Conservation (phyloP, 2,888 invertebrate genomes). For the Mesodorylaimus sp. region DNA sequence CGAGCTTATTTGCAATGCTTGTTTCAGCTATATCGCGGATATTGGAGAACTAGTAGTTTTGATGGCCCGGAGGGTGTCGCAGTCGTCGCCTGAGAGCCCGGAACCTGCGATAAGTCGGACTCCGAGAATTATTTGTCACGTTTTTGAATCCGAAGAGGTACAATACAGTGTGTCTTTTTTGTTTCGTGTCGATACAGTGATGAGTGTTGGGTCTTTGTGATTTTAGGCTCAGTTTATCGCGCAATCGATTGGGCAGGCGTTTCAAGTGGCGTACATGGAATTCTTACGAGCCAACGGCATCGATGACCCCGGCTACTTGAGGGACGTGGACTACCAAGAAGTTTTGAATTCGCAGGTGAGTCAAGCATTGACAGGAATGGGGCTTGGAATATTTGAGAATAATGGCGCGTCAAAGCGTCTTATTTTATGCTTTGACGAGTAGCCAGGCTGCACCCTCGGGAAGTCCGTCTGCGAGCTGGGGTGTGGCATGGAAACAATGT, state of each 20-base stretch:
- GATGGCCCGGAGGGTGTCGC: constrained; percentile 85
- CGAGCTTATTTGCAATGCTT: no score
- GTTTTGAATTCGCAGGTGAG: constrained; percentile 97
- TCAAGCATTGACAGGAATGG: no score
- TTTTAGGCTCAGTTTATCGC: constrained; percentile 97
- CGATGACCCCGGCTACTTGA: constrained; percentile 94
- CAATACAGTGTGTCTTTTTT: constrained; percentile 1
- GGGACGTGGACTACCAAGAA: constrained; percentile 99
- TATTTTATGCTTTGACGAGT: no score
- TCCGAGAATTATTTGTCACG: constrained; percentile 91
- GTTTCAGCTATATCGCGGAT: constrained; percentile 80
- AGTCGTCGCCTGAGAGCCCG: constrained; percentile 44
- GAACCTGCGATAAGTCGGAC: constrained; percentile 26
- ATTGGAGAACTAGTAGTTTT: constrained; percentile 93
- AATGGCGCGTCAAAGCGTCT: no score
- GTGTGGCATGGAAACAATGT: no score
- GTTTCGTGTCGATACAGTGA: no score
- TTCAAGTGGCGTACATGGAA: constrained; percentile 99
- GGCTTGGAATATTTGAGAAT: no score
- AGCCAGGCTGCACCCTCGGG: no score
- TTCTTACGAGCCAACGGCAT: constrained; percentile 98
- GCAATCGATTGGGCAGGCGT: constrained; percentile 97
- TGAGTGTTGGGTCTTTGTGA: no score
- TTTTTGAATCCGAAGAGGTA: constrained; percentile 95
- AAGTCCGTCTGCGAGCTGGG: no score